A percentile compares a stretch with the other conserved stretches of the same genome.
Conservation (phyloP, 2,113 vertebrate species). For the Felis chaus region DNA sequence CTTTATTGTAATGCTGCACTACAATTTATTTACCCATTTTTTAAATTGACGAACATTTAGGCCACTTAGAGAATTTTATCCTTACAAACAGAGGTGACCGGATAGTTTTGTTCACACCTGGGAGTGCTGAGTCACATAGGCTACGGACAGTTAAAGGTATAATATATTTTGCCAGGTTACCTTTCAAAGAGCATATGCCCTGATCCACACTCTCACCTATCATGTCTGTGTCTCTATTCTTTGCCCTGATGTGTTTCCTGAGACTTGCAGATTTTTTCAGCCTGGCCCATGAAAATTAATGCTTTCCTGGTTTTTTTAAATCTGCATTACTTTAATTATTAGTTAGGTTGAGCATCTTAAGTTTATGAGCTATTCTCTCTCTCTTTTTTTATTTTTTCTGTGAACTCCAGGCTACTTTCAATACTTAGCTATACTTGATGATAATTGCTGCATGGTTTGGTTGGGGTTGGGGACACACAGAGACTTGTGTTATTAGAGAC, state of each 20-base stretch:
- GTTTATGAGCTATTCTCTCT: background rate
- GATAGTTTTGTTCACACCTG: background rate
- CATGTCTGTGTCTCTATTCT: background rate
- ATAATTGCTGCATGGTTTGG: background rate
- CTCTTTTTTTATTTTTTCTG: background rate
- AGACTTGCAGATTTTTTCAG: background rate
- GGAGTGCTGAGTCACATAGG: background rate
- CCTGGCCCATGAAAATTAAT: background rate
- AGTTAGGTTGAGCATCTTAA: background rate
- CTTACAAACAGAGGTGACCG: background rate
- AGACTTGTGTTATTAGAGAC: background rate
- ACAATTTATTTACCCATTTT: background rate
- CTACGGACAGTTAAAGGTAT: background rate
- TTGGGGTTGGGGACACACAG: background rate
- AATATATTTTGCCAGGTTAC: background rate
- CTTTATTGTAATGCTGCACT: background rate
- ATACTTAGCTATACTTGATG: background rate
- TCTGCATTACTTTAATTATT: slow-evolving; percentile 15
- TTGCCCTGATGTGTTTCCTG: background rate
- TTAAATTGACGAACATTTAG: background rate
- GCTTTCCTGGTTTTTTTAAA: slow-evolving; percentile 35
- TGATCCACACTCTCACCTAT: background rate
- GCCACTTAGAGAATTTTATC: slow-evolving; percentile 28
- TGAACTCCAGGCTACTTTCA: background rate
- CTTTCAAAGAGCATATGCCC: background rate